A percentile compares a stretch with the other conserved stretches of the same genome.
Evolutionary conservation across 30 jellyfish, hydroid and myxozoan genomes (phyloP).

Genomic region (Pseudorhiza aurosa): DNA sequence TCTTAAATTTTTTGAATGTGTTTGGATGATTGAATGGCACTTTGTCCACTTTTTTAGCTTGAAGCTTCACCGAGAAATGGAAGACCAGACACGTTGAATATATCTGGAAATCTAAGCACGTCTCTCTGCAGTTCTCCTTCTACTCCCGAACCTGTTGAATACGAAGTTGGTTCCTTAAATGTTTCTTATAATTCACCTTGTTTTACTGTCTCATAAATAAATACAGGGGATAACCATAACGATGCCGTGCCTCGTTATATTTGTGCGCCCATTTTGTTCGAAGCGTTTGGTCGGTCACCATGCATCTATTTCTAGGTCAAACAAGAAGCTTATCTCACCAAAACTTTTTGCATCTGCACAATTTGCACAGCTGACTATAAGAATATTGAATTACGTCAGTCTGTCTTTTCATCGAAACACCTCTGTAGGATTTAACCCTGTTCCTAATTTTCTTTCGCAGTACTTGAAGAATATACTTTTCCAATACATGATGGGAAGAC

Average conservation of each 20-base stretch:
- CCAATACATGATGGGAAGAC: slow-evolving; percentile 95
- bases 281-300: too few species aligned
- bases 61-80: slow-evolving; percentile 68
- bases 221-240: too few species aligned
- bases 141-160: slow-evolving; percentile 92
- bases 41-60: slow-evolving; percentile 17
- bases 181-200: too few species aligned
- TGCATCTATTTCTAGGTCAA: too few species aligned
- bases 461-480: slow-evolving; percentile 83
- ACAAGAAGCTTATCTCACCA: too few species aligned
- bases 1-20: too few species aligned
- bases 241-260: too few species aligned
- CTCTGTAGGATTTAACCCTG: neutral
- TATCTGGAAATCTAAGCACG: slow-evolving; percentile 54
- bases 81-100: slow-evolving; percentile 82
- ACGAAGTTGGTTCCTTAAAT: slow-evolving; percentile 90
- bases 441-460: slow-evolving; percentile 38
- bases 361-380: too few species aligned
- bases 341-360: too few species aligned
- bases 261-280: too few species aligned
- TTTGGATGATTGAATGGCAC: neutral
- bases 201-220: neutral
- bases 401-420: too few species aligned
- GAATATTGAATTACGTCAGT: too few species aligned
- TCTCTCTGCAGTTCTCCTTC: slow-evolving; percentile 73